phyloP scores from a whole-genome alignment of 2,113 vertebrate species.

The Poecilia latipinna region DNA sequence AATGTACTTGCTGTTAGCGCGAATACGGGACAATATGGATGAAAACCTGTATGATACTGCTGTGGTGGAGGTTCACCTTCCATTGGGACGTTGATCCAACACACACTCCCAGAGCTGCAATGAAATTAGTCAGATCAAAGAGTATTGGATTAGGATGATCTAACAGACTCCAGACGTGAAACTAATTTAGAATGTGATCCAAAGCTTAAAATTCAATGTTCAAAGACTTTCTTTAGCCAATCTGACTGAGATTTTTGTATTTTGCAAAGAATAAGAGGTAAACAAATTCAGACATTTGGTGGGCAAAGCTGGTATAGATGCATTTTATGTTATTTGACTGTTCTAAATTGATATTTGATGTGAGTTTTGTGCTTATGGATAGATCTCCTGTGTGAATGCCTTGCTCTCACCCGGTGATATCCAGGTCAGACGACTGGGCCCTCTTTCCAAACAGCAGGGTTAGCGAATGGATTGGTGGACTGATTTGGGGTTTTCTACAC shows the following conservation, averaged over 20 bases:
- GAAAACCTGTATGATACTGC: not conserved
- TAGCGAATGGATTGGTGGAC: not conserved
- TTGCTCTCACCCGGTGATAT: too few species aligned
- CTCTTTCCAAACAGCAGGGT: not conserved
- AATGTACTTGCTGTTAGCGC: too few species aligned
- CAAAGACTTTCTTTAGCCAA: not conserved
- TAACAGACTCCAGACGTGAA: not conserved
- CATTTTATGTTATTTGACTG: not conserved
- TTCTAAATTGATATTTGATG: not conserved
- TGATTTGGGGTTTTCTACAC: not conserved
- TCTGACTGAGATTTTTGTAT: not conserved
- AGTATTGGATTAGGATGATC: not conserved
- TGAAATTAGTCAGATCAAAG: not conserved
- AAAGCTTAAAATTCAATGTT: not conserved
- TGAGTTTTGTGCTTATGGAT: not conserved
- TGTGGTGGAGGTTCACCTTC: not conserved
- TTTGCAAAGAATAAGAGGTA: not conserved
- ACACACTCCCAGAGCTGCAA: not conserved
- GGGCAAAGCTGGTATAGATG: not conserved
- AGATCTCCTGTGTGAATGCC: not conserved
- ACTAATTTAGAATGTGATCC: not conserved
- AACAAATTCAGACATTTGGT: not conserved
- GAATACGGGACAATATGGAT: not conserved
- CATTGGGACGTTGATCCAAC: not conserved
- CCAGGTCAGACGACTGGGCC: too few species aligned